A percentile compares a stretch with the other conserved stretches of the same genome.
Conservation (phyloP, 1,140 invertebrate genomes). For the Euwallacea fornicatus region DNA sequence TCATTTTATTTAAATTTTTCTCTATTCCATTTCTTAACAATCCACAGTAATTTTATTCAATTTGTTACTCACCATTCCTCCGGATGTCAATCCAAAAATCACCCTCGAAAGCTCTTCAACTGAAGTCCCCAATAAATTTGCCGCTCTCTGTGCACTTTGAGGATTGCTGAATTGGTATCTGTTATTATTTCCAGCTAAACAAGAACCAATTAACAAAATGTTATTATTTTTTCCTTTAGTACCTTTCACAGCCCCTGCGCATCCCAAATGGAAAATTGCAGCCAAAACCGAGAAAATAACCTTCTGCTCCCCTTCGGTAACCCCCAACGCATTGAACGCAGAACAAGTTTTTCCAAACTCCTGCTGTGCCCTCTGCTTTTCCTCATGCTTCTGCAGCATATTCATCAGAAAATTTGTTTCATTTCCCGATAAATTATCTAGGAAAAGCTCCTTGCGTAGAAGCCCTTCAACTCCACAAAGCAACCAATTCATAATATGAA, state of each 20-base stretch:
- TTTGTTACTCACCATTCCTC: constrained; percentile 47
- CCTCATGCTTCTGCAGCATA: constrained; percentile 76
- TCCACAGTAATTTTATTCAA: too few relatives aligned
- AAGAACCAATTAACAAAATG: constrained; percentile 1
- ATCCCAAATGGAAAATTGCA: constrained; percentile 88
- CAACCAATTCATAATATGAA: constrained; percentile 82
- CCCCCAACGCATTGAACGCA: constrained; percentile 72
- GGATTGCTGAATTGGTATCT: constrained; percentile 81
- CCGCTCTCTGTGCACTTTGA: constrained; percentile 80
- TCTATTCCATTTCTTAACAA: too few relatives aligned
- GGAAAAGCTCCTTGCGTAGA: constrained; percentile 76
- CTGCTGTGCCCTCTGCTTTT: constrained; percentile 74
- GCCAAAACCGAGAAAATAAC: constrained; percentile 85
- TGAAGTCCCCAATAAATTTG: constrained; percentile 76
- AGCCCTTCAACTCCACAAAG: constrained; percentile 78
- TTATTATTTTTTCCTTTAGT: background rate
- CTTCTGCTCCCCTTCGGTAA: constrained; percentile 77
- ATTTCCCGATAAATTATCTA: constrained; percentile 72
- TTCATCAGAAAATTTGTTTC: constrained; percentile 81
- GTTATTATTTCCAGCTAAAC: constrained; percentile 50
- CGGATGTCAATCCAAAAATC: constrained; percentile 64
- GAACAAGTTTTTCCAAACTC: constrained; percentile 77
- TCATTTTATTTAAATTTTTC: too few relatives aligned
- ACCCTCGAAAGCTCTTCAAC: constrained; percentile 79
- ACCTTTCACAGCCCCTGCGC: constrained; percentile 76